Conservation (phyloP, 1,140 invertebrate genomes). For the Dinothrombium tinctorium region DNA sequence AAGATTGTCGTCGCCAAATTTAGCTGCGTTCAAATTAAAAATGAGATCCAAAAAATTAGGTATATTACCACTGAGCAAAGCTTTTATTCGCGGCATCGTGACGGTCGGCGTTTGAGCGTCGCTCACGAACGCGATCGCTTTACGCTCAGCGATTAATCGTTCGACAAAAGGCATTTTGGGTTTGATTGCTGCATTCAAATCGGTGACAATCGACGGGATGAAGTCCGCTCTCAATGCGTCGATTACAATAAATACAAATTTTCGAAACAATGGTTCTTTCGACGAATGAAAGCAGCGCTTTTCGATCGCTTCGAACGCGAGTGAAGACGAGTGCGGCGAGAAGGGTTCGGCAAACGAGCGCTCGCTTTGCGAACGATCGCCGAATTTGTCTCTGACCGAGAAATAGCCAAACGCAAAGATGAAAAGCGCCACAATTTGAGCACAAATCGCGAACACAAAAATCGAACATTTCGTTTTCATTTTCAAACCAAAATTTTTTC, state of each 20-base stretch:
- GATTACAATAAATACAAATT: slow-evolving; percentile 57
- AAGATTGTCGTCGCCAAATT: slow-evolving; percentile 51
- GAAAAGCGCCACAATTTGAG: too few relatives aligned
- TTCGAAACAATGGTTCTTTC: slow-evolving; percentile 20
- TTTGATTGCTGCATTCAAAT: slow-evolving; percentile 17
- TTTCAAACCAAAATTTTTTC: too few relatives aligned
- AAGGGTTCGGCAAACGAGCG: too few relatives aligned
- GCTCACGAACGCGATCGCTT: slow-evolving; percentile 37
- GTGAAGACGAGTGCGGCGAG: too few relatives aligned
- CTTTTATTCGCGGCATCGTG: slow-evolving; percentile 80
- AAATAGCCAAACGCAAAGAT: too few relatives aligned
- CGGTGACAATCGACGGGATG: slow-evolving; percentile 28
- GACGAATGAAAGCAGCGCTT: neutral
- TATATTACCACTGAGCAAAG: slow-evolving; percentile 58
- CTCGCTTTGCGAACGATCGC: too few relatives aligned
- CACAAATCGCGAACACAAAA: too few relatives aligned
- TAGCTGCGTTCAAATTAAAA: slow-evolving; percentile 46
- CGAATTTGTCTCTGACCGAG: too few relatives aligned
- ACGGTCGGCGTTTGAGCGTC: slow-evolving; percentile 67
- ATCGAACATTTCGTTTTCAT: too few relatives aligned
- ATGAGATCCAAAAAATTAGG: slow-evolving; percentile 75
- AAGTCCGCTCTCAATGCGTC: slow-evolving; percentile 79
- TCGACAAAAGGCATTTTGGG: slow-evolving; percentile 23
- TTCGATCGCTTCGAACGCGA: too few relatives aligned
- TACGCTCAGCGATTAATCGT: slow-evolving; percentile 14